Evolutionary conservation across 1,140 invertebrate genomes (phyloP), one percentile per base, ranked within the genome.

Genomic region (Venturia canescens): DNA sequence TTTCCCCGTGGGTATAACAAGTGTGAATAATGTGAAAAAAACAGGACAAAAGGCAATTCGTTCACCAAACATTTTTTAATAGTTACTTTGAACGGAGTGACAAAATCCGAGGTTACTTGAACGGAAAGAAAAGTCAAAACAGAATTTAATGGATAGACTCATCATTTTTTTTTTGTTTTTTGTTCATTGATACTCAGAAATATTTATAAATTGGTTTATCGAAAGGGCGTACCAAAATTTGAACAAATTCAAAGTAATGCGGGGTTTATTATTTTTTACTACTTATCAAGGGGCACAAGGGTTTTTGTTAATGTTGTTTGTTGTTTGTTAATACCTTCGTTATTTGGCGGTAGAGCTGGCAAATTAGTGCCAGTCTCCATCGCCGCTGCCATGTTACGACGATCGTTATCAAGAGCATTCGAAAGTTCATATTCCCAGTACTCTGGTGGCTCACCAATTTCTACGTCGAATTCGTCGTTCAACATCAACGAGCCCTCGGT

Each of bases 401-500:
- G 57, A 69, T 82, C 80, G 70, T 82, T 80, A 15, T 82, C 80
- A 15, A 80, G 50, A 50, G 69, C 78, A 34, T 70, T 71, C 26
- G 80, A 34, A 23, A 82, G 48, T n/a, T 83, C 83, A 6, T 82
- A 31, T 27, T 82, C 83, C 83, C 83, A 83, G 18, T 82, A 80
- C 16, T 82, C 80, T 3, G 66, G 29, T 13, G 74, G 78, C 66
- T 83, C 83, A n/a, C 83, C 83, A 70, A 83, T 83, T 50, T 83
- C 83, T 2, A 83, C 83, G 63, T 83, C 83, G 38, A 83, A 83
- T 38, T 83, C 88, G 63, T 91, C 89, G 75, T 92, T 90, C 11
- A 92, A 72, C 90, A 91, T 91, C 11, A 88, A 78, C 18, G 87
- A 84, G 67, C 83, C 87, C 75, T 91, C 90, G 2, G 87, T 84